Evolutionary conservation across 2,113 vertebrate species (phyloP).

Genomic region (Oplegnathus fasciatus): DNA sequence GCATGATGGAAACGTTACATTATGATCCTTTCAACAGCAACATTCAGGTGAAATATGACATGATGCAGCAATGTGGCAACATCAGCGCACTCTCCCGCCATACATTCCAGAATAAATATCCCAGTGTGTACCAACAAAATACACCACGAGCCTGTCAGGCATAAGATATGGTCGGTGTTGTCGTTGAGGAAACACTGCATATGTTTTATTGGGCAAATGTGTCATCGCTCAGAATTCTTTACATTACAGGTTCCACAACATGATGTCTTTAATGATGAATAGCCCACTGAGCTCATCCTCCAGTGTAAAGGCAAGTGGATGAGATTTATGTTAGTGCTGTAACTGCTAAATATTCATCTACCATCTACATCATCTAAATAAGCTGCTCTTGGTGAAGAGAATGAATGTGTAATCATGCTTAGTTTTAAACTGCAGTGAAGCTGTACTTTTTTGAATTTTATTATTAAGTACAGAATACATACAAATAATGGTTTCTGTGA

Average conservation of each 20-base stretch:
- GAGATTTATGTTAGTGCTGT: conserved; percentile 42
- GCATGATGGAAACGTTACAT: conserved; percentile 45
- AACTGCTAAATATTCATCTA: conserved; percentile 54
- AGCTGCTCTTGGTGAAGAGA: not conserved
- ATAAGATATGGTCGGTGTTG: conserved; percentile 26
- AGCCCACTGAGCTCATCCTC: conserved; percentile 35
- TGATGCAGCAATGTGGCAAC: conserved; percentile 14
- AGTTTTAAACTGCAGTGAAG: not conserved
- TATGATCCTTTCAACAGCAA: conserved; percentile 20
- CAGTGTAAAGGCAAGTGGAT: conserved; percentile 29
- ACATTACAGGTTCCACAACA: conserved; percentile 37
- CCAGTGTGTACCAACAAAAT: not conserved
- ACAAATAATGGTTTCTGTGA: not conserved
- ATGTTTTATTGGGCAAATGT: conserved; percentile 47
- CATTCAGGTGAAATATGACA: conserved; percentile 27
- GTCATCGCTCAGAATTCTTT: conserved; percentile 42
- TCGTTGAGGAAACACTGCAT: conserved; percentile 15
- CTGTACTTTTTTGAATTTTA: not conserved
- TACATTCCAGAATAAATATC: conserved; percentile 32
- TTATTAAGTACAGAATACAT: not conserved
- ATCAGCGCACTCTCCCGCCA: not conserved
- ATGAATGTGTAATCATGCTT: not conserved
- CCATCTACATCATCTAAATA: conserved; percentile 17
- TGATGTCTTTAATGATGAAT: conserved; percentile 50
- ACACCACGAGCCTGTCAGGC: conserved; percentile 9